phyloP scores from a whole-genome alignment of 2,113 vertebrate species.

The Plestiodon gilberti region DNA sequence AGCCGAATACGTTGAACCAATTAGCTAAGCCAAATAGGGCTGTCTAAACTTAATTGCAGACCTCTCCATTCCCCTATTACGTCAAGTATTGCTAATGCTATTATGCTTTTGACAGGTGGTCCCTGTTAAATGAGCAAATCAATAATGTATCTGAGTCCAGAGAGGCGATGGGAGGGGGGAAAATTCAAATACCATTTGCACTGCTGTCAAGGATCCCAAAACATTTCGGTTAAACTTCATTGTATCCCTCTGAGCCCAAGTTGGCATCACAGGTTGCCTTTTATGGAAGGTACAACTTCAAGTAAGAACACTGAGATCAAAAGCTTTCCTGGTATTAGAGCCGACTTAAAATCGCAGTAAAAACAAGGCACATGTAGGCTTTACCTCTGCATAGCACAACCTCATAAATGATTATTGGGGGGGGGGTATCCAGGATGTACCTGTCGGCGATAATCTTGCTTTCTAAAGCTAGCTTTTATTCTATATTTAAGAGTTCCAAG shows the following conservation, averaged over 20 bases:
- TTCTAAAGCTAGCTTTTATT: constrained; percentile 16
- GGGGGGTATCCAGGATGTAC: background rate
- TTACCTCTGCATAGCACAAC: background rate
- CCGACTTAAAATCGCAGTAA: constrained; percentile 11
- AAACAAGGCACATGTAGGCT: background rate
- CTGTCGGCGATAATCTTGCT: background rate
- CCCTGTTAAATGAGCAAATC: constrained; percentile 60
- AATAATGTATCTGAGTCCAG: constrained; percentile 49
- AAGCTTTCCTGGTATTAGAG: constrained; percentile 17
- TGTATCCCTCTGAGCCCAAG: background rate
- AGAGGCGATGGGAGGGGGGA: background rate
- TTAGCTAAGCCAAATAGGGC: constrained; percentile 75
- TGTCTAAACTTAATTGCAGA: constrained; percentile 69
- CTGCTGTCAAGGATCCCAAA: constrained; percentile 47
- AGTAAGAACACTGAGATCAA: accelerated
- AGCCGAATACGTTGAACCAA: constrained; percentile 80
- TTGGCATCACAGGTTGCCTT: background rate
- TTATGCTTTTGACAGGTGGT: constrained; percentile 66
- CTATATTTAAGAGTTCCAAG: background rate
- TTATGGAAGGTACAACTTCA: background rate
- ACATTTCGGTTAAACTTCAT: background rate
- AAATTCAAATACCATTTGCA: constrained; percentile 40
- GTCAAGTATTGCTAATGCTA: constrained; percentile 61
- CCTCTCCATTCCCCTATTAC: constrained; percentile 63
- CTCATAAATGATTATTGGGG: background rate